Evolutionary conservation across 2,888 invertebrate genomes (phyloP).

Genomic region (Lypha dubia): DNA sequence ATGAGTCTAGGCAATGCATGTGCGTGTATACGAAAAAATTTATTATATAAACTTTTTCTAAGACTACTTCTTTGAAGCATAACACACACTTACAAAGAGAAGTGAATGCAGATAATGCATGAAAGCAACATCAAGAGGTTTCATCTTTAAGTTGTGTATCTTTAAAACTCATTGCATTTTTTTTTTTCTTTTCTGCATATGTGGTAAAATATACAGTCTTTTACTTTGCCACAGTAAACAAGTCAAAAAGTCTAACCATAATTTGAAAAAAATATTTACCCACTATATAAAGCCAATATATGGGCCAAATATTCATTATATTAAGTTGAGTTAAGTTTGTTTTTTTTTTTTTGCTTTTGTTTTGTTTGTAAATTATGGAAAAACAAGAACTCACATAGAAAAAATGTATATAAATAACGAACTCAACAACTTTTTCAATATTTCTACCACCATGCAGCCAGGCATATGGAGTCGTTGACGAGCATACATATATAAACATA

Average conservation of each 20-base stretch:
- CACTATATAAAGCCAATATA: slow-evolving; percentile 69
- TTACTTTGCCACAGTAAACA: slow-evolving; percentile 77
- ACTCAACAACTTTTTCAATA: slow-evolving; percentile 49
- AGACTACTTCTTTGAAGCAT: neutral
- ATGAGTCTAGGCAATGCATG: neutral
- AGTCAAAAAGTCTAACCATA: slow-evolving; percentile 82
- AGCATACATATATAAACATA: neutral
- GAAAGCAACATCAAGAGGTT: slow-evolving; percentile 1
- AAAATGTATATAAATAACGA: slow-evolving; percentile 35
- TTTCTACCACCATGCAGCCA: neutral
- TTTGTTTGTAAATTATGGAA: slow-evolving; percentile 24
- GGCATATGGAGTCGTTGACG: too few relatives aligned
- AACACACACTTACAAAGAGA: neutral
- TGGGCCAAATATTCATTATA: slow-evolving; percentile 68
- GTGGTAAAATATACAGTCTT: slow-evolving; percentile 50
- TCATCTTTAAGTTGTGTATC: neutral
- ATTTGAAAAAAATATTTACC: slow-evolving; percentile 78
- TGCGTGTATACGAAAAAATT: slow-evolving; percentile 24
- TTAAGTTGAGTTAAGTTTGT: slow-evolving; percentile 33
- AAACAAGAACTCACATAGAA: slow-evolving; percentile 25
- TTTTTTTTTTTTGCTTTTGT: neutral
- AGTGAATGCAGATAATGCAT: neutral
- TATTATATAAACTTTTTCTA: slow-evolving; percentile 29
- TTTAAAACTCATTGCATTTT: slow-evolving; percentile 15
- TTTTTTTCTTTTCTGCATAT: slow-evolving; percentile 1